Evolutionary conservation across 2,888 invertebrate genomes (phyloP), one percentile per base, ranked within the genome.

Genomic region (Sinohyriopsis cumingii): DNA sequence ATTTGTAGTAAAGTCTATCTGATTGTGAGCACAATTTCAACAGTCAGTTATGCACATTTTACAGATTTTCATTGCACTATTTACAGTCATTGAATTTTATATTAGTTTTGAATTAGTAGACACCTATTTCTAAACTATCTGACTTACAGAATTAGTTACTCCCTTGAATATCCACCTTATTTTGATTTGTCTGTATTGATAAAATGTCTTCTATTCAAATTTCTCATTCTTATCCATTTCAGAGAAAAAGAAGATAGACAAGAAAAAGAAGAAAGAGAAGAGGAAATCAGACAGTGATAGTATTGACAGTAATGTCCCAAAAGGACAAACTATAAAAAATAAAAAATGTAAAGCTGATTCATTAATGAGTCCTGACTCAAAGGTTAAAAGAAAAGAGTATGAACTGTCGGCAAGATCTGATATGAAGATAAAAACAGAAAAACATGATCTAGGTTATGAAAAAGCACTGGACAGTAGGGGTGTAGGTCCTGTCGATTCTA

Each of bases 201-300:
- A 1, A 12, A 3, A 45, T 45, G 45, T 45, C 45, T 45, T 45
- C 45, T 45, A 45, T 45, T 45, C 15, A 28, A 20, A 57, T 6
- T 53, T 33, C 28, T n/a, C 20, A 25, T 25, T 57, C 28, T n/a
- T 65, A 3, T 65, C 65, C 20, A 12, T 45, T 45, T 45, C 45
- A 68, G 77, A 80, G 63, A 82, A 85, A 63, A 79, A 84, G 75
- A 79, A 82, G 69, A 85, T 83, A 72, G 83, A 83, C 73, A 84
- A 84, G 63, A 81, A 81, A 65, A 80, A 77, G 67, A 71, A 74
- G 56, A 72, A 73, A 60, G 72, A 69, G 64, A 20, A 68, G 20
- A 76, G 73, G 28, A 74, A 64, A 28, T 71, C 77, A 9, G 75
- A 75, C n/a, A 66, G 63, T 69, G 72, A 73, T 45, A 65, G 65